Evolutionary conservation across 2,888 invertebrate genomes (phyloP), one percentile per base, ranked within the genome.

Genomic region (Amblyjoppa fuscipennis): DNA sequence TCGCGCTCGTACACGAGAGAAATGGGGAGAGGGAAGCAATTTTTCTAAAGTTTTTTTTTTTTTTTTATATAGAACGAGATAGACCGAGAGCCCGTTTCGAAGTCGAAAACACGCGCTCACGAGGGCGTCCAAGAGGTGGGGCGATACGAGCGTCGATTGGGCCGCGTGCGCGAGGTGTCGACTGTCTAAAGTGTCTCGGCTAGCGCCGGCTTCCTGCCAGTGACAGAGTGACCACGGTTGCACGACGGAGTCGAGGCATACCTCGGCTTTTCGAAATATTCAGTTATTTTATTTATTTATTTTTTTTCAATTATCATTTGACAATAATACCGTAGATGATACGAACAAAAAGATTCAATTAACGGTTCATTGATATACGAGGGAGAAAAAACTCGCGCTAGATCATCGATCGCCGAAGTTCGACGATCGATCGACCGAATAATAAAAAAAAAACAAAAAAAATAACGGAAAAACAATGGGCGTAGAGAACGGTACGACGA

Each of bases 121-220:
- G 76, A 59, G 76, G 68, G 61, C 20, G 53, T 20, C 59, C 31
- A 11, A 13, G 45, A 16, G 80, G 87, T 78, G 82, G 87, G 86
- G 87, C 61, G 38, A 79, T n/a, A 38, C 41, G 74, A 20, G 79
- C 71, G 77, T 31, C 13, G 89, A 92, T 92, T 92, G 92, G 92
- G 77, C 88, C 76, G 87, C 80, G 83, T 85, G 80, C 83, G 79
- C 89, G 88, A 90, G 90, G 92, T 91, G 90, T 90, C 88, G 85
- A 91, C 87, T 74, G 90, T 85, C 91, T 91, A 92, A 88, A 92
- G 91, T 91, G 90, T 89, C 90, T 88, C 78, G 88, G 87, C 89
- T 89, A 88, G 86, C 89, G 73, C 81, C 87, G 88, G 87, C 81
- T 88, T 90, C 81, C 89, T 87, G 87, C 90, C 92, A 92, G 92